A percentile compares a stretch with the other conserved stretches of the same genome.
Conservation (phyloP, 2,113 vertebrate species). For the Cisticola juncidis region DNA sequence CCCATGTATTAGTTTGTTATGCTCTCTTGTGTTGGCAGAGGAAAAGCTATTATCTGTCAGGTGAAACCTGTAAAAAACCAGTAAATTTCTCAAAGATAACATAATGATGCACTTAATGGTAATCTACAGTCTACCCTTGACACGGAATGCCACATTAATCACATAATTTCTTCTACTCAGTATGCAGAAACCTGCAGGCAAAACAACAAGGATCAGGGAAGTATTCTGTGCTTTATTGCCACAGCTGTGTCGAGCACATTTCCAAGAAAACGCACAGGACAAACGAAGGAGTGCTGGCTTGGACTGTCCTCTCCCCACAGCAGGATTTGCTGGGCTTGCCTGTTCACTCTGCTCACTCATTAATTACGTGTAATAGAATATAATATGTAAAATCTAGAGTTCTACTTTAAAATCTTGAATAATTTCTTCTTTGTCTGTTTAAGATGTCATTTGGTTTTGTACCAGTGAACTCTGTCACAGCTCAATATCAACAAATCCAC, state of each 20-base stretch:
- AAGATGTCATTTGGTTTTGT: neutral
- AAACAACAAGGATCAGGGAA: constrained; percentile 55
- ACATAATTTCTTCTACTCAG: constrained; percentile 50
- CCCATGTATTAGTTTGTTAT: constrained; percentile 8
- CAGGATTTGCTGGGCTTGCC: neutral
- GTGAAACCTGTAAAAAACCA: constrained; percentile 5
- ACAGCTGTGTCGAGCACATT: constrained; percentile 50
- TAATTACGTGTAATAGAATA: neutral
- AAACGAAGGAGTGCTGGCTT: constrained; percentile 26
- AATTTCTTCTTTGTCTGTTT: neutral
- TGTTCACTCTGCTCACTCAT: neutral
- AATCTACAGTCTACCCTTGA: constrained; percentile 50
- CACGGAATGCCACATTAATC: constrained; percentile 47
- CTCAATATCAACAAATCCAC: neutral
- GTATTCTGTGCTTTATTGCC: constrained; percentile 55
- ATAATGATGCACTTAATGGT: constrained; percentile 63
- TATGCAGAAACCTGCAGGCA: constrained; percentile 38
- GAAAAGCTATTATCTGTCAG: constrained; percentile 56
- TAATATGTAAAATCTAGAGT: neutral
- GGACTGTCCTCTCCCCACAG: constrained; percentile 31
- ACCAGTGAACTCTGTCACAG: neutral
- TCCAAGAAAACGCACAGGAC: constrained; percentile 51
- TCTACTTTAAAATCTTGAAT: neutral
- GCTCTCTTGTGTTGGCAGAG: neutral
- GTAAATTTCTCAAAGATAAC: constrained; percentile 65